Evolutionary conservation across 2,113 vertebrate species (phyloP).

Genomic region (Carassius carassius): DNA sequence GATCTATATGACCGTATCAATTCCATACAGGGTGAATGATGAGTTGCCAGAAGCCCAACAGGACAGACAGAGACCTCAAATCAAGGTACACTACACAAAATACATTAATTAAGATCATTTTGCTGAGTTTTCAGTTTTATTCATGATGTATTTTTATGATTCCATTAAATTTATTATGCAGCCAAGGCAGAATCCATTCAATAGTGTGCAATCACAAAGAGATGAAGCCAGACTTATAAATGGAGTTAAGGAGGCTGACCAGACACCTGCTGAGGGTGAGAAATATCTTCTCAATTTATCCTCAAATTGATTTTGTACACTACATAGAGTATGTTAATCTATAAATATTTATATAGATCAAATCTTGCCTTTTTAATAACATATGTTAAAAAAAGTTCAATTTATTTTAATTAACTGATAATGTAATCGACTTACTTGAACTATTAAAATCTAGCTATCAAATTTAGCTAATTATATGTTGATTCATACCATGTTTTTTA

Average conservation of each 20-base stretch:
- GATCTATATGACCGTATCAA: neutral
- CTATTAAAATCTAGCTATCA: too few species aligned
- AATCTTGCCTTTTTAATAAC: too few species aligned
- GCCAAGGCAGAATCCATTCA: slow-evolving; percentile 89
- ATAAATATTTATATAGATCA: neutral
- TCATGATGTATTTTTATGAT: neutral
- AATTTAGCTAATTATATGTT: too few species aligned
- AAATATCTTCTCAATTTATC: neutral
- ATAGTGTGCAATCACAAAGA: slow-evolving; percentile 60
- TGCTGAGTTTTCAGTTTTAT: too few species aligned
- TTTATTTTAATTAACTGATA: too few species aligned
- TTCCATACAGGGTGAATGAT: slow-evolving; percentile 33
- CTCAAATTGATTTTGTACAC: neutral
- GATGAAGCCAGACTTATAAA: slow-evolving; percentile 52
- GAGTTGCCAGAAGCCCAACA: slow-evolving; percentile 2
- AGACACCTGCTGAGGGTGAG: slow-evolving; percentile 58
- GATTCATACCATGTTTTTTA: neutral
- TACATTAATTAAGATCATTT: neutral
- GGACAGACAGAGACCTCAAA: slow-evolving; percentile 44
- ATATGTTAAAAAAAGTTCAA: too few species aligned
- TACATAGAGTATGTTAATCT: neutral
- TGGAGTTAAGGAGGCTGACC: slow-evolving; percentile 58
- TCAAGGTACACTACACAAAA: slow-evolving; percentile 62
- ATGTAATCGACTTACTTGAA: too few species aligned
- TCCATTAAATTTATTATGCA: slow-evolving; percentile 54